A percentile compares a stretch with the other conserved stretches of the same genome.
These are phyloP conservation scores for Mycogona germanica DNA, from an alignment of 2,888 invertebrate genomes.

Conservation along the genomic window DNA sequence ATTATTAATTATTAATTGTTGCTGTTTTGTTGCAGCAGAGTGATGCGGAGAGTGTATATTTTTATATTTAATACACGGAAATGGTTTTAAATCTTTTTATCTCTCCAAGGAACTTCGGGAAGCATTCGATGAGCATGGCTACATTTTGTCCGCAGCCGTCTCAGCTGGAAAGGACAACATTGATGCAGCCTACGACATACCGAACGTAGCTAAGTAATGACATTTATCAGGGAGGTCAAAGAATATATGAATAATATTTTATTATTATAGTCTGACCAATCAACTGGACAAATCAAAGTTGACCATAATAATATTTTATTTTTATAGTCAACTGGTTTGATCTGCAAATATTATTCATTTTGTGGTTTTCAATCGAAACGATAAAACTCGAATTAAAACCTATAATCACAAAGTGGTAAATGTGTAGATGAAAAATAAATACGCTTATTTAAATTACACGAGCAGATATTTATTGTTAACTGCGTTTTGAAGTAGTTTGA, in stretches of 20 bases:
- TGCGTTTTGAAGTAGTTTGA: no score
- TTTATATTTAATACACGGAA: no score
- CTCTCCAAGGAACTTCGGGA: constrained; percentile 40
- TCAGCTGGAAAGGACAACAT: constrained; percentile 39
- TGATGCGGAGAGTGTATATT: no score
- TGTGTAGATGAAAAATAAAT: no score
- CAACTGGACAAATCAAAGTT: not conserved
- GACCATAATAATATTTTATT: not conserved
- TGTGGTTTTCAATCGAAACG: not conserved
- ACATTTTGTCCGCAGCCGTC: constrained; percentile 47
- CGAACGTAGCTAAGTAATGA: constrained; percentile 24
- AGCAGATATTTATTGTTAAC: no score
- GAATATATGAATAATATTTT: not conserved
- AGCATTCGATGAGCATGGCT: constrained; percentile 42
- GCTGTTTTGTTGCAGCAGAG: no score
- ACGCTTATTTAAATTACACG: no score
- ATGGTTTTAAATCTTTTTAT: no score
- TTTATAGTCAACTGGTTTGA: not conserved
- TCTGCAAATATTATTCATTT: not conserved
- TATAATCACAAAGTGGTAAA: no score
- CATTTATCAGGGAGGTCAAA: no score
- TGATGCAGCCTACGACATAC: constrained; percentile 46
- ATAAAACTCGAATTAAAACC: no score
- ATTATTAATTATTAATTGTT: constrained; percentile 8
- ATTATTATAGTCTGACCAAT: not conserved